Evolutionary conservation across 2,888 invertebrate genomes (phyloP), one percentile per base, ranked within the genome.

Genomic region (Fragum sueziense): DNA sequence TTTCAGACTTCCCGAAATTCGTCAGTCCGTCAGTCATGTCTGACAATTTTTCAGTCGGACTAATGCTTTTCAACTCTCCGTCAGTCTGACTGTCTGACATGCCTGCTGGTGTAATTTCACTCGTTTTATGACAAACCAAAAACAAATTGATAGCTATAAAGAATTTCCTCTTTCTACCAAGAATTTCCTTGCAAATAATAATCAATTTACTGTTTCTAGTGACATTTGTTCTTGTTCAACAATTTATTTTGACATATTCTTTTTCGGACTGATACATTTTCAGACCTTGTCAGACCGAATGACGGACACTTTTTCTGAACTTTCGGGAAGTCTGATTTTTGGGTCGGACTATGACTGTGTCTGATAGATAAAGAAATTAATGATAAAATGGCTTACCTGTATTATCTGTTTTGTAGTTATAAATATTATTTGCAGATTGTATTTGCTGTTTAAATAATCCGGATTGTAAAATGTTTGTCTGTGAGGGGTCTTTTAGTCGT

Each of bases 351-450:
- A 9, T 17, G 11, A 17, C 11, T 41, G 11, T 41, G 11, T 41
- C 41, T 17, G 41, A 9, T 41, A 9, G 9, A 9, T 41, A 41
- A 11, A 11, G 41, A 17, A 17, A 41, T 41, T 11, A 41, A 59
- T 14, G 25, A 41, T 11, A 41, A 9, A 41, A 11, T 41, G 17
- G 17, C 41, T 54, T 77, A 80, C 80, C 80, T 77, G 70, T 68
- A 11, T 51, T 71, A 54, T 77, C 75, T 65, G 20, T 27, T 59
- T 72, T 70, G 31, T 70, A 69, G 57, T 69, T 72, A 68, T 52
- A 82, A 62, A 82, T 82, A 51, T 57, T 70, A 51, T 79, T 76
- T 37, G 76, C 81, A 78, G 81, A 82, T 47, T 82, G 71, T n/a
- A 82, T 59, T 73, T 82, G 81, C 34, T 78, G 59, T 73, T 82